Conservation (phyloP, 2,797 vertebrate genomes). For the Heterohyrax brucei region DNA sequence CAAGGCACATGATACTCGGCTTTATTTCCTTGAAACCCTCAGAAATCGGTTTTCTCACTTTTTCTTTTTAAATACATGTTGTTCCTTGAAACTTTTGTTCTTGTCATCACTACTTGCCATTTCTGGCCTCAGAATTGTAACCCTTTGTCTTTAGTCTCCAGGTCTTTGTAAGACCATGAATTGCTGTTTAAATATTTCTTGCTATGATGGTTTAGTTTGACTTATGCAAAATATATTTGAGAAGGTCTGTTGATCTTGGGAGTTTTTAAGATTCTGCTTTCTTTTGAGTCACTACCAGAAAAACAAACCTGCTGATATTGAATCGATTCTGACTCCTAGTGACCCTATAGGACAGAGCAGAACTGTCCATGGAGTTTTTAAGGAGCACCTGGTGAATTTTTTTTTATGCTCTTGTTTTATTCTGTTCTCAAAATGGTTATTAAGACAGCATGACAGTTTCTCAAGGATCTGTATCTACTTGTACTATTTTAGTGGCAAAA, state of each 20-base stretch:
- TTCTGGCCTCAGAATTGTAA: background rate
- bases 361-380: no score
- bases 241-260: background rate
- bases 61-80: background rate
- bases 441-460: no score
- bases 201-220: background rate
- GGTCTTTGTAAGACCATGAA: background rate
- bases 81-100: background rate
- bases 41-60: background rate
- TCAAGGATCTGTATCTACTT: no score
- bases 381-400: no score
- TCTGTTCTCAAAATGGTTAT: no score
- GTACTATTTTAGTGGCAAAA: no score
- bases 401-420: no score
- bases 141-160: background rate
- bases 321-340: no score
- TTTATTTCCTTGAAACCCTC: background rate
- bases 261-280: background rate
- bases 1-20: background rate
- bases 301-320: no score
- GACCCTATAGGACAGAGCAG: no score
- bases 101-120: background rate
- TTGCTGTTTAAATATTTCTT: background rate
- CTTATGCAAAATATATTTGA: background rate
- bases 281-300: background rate